A percentile compares a stretch with the other conserved stretches of the same genome.
Conservation (phyloP, 2,113 vertebrate species). For the Panurus biarmicus region DNA sequence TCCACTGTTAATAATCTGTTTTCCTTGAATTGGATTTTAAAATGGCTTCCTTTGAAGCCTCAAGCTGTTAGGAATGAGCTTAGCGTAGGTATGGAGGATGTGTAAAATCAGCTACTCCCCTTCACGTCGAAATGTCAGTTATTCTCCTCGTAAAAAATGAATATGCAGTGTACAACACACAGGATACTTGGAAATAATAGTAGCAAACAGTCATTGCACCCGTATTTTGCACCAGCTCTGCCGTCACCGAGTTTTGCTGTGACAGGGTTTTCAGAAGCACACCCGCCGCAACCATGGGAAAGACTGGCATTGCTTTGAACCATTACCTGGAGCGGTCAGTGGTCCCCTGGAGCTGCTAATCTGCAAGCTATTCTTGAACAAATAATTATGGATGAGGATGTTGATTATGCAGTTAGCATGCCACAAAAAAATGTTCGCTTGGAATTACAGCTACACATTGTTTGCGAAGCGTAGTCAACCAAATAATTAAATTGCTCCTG, state of each 20-base stretch:
- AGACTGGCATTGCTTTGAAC: not conserved
- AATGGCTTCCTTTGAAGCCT: conserved; percentile 51
- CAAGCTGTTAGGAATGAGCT: conserved; percentile 1
- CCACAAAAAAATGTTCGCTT: not conserved
- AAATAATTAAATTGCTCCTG: conserved; percentile 1
- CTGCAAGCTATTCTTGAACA: not conserved
- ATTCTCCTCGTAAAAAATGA: not conserved
- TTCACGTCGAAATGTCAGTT: not conserved
- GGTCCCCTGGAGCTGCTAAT: not conserved
- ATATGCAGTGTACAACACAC: fast-evolving
- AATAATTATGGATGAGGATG: not conserved
- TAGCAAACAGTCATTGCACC: not conserved
- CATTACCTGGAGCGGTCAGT: not conserved
- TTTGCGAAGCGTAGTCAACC: not conserved
- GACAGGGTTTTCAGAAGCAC: not conserved
- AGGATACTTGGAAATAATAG: not conserved
- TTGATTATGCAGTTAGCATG: not conserved
- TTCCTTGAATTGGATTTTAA: conserved; percentile 36
- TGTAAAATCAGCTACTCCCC: not conserved
- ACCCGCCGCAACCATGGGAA: not conserved
- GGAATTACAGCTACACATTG: not conserved
- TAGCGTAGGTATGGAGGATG: not conserved
- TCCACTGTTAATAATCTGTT: not conserved
- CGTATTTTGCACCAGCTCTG: not conserved
- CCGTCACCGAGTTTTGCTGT: not conserved